Conservation (phyloP, 2,113 vertebrate species). For the Thalassoma bifasciatum region DNA sequence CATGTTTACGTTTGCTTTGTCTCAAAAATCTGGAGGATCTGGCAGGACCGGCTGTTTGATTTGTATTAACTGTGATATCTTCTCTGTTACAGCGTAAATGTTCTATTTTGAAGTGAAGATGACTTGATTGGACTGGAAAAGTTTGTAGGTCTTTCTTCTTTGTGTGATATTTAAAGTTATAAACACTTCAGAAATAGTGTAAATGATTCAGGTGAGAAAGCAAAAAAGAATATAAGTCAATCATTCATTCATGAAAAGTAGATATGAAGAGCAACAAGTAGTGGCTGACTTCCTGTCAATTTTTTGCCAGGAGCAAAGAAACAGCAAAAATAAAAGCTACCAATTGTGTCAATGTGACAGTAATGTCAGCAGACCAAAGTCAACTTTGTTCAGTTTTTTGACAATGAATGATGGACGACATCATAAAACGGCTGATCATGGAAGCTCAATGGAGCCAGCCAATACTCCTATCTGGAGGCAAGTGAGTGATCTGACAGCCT, state of each 20-base stretch:
- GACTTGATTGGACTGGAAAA: background rate
- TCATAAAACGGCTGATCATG: background rate
- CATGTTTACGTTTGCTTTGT: background rate
- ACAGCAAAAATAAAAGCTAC: background rate
- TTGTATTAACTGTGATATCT: background rate
- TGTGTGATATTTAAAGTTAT: background rate
- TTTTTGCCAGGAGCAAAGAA: too few species aligned
- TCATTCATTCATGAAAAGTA: background rate
- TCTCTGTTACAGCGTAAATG: background rate
- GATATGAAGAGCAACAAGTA: background rate
- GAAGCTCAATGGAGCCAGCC: conserved; percentile 7
- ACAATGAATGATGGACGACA: background rate
- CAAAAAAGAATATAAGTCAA: background rate
- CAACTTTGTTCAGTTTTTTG: background rate
- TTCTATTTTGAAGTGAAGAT: background rate
- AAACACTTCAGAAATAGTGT: background rate
- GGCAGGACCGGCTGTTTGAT: background rate
- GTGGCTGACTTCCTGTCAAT: background rate
- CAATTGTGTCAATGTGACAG: background rate
- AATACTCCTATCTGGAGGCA: background rate
- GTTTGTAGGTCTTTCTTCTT: background rate
- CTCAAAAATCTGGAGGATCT: background rate
- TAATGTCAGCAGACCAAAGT: conserved; percentile 3
- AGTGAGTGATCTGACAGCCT: conserved; percentile 16
- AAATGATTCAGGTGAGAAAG: background rate